Percentiles rank a stretch among this genome's conserved stretches.
Conservation (phyloP, 2,797 vertebrate species). For the Calcarius lapponicus region DNA sequence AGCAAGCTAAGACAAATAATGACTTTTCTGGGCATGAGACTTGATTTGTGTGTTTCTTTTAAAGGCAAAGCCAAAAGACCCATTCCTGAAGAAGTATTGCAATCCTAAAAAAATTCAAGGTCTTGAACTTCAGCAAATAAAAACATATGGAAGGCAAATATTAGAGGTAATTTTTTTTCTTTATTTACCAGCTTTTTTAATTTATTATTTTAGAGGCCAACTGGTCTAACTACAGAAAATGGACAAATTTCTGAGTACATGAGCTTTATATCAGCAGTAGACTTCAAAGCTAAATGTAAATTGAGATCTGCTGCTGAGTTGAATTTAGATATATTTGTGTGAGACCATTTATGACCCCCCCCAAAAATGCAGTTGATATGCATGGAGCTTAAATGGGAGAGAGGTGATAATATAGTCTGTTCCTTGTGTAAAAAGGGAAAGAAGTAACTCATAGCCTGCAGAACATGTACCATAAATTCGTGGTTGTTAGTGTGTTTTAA, state of each 20-base stretch:
- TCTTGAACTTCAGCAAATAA: constrained; percentile 90
- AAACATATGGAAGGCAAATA: constrained; percentile 90
- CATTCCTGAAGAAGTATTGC: constrained; percentile 94
- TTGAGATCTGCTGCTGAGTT: not conserved
- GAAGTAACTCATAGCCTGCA: not conserved
- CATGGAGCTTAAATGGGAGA: not conserved
- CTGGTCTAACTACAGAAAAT: not conserved
- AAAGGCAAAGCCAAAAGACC: constrained; percentile 93
- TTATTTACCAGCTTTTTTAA: not conserved
- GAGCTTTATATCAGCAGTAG: not conserved
- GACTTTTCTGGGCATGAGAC: not conserved
- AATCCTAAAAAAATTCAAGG: constrained; percentile 94
- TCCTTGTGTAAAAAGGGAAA: not conserved
- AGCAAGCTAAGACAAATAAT: not conserved
- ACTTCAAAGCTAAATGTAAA: constrained; percentile 7
- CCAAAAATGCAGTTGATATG: not conserved
- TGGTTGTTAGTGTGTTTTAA: not conserved
- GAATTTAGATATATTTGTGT: not conserved
- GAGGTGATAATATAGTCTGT: not conserved
- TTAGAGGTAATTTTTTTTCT: constrained; percentile 83
- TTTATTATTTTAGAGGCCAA: not conserved
- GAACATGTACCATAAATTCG: not conserved
- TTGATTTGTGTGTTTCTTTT: not conserved
- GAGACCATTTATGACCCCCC: not conserved
- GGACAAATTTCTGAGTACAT: not conserved